Conservation (phyloP, 1,140 invertebrate species). For the Bilobella aurantiaca region DNA sequence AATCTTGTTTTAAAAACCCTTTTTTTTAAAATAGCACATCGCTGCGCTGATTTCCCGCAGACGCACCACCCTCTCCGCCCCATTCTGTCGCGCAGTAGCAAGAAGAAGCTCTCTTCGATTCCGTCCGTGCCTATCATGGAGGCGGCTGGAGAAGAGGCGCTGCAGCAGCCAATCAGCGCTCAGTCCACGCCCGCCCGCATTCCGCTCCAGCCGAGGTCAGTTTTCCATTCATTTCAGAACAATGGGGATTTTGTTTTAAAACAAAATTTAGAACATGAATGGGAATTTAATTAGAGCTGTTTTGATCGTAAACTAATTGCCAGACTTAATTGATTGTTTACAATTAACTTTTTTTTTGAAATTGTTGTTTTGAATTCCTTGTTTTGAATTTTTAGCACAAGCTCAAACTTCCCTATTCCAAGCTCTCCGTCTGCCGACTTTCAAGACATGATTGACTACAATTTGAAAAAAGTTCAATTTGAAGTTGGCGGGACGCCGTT, state of each 20-base stretch:
- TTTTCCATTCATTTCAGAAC: too few relatives aligned
- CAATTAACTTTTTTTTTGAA: not conserved
- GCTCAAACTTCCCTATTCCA: conserved; percentile 3
- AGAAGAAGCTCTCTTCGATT: conserved; percentile 10
- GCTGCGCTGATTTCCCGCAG: conserved; percentile 55
- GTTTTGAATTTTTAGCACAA: not conserved
- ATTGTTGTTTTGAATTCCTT: not conserved
- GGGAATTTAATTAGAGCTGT: not conserved
- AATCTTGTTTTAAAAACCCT: too few relatives aligned
- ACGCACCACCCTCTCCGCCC: conserved; percentile 53
- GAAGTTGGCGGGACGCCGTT: conserved; percentile 28
- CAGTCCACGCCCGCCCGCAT: not conserved
- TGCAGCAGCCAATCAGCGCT: not conserved
- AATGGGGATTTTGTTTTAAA: too few relatives aligned
- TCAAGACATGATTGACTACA: conserved; percentile 10
- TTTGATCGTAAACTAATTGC: not conserved
- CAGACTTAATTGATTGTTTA: not conserved
- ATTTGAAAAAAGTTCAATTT: conserved; percentile 34
- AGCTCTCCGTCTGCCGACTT: not conserved
- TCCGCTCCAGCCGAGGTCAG: not conserved
- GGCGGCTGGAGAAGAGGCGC: not conserved
- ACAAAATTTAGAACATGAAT: too few relatives aligned
- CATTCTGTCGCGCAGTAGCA: conserved; percentile 7
- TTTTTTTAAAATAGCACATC: too few relatives aligned
- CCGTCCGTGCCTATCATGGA: conserved; percentile 7